phyloP scores from a whole-genome alignment of 23 tunicate genomes.

The Styela plicata region DNA sequence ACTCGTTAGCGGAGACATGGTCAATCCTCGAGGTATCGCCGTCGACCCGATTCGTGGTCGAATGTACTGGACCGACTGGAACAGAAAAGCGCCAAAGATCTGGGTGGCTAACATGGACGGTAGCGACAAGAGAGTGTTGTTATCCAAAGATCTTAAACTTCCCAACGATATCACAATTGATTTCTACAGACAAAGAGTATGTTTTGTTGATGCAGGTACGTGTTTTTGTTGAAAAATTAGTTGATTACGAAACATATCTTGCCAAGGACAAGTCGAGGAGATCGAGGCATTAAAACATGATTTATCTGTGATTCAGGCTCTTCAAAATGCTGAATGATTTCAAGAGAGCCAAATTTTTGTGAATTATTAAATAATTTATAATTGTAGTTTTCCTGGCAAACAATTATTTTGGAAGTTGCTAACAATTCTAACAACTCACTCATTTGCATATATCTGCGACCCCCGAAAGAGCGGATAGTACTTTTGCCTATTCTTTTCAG shows the following conservation, averaged over 20 bases:
- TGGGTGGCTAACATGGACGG: conserved; percentile 84
- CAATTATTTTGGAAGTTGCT: neutral
- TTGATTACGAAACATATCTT: no score
- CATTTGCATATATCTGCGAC: no score
- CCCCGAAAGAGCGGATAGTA: no score
- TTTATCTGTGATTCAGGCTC: no score
- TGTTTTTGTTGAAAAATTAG: no score
- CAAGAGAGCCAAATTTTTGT: no score
- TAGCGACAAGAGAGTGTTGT: conserved; percentile 30
- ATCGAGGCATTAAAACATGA: neutral
- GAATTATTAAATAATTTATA: no score
- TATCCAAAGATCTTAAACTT: conserved; percentile 39
- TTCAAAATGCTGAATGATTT: no score
- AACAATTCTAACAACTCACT: no score
- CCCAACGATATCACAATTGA: conserved; percentile 83
- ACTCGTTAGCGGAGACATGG: conserved; percentile 46
- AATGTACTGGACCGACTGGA: conserved; percentile 92
- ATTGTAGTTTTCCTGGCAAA: neutral
- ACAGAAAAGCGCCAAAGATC: conserved; percentile 54
- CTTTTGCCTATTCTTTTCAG: no score
- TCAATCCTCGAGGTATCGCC: conserved; percentile 87
- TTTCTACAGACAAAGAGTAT: conserved; percentile 45
- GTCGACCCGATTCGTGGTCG: conserved; percentile 91
- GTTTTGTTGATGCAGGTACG: conserved; percentile 80
- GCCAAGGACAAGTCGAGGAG: neutral